Percentiles rank a stretch among this genome's conserved stretches.
phyloP scores from a whole-genome alignment of 2,113 vertebrate genomes.

The Noctilio leporinus region DNA sequence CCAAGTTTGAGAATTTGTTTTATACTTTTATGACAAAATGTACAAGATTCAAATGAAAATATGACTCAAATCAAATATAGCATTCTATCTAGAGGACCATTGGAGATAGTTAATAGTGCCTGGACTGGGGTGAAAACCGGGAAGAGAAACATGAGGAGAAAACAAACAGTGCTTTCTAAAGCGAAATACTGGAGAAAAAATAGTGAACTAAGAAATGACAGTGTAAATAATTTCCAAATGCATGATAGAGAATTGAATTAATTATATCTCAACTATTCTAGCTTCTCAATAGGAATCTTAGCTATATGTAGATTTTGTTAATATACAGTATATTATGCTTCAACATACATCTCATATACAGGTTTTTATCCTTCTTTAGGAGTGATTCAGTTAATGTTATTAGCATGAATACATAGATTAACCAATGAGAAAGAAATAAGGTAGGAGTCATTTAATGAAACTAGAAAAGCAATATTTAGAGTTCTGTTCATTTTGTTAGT shows the following conservation, averaged over 20 bases:
- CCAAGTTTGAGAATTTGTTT: slow-evolving; percentile 33
- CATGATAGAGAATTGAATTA: not conserved
- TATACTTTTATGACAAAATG: slow-evolving; percentile 13
- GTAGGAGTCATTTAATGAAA: not conserved
- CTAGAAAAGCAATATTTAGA: not conserved
- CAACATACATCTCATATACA: not conserved
- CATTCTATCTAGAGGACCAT: not conserved
- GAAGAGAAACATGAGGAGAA: not conserved
- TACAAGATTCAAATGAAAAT: not conserved
- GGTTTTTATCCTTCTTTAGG: not conserved
- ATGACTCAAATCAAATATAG: not conserved
- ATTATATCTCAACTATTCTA: not conserved
- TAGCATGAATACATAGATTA: not conserved
- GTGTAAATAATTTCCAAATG: not conserved
- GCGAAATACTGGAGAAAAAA: not conserved
- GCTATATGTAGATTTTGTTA: not conserved
- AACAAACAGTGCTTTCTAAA: not conserved
- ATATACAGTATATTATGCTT: not conserved
- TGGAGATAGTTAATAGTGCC: not conserved
- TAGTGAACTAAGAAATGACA: not conserved
- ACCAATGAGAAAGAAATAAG: not conserved
- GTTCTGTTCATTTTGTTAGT: not conserved
- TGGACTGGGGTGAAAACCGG: not conserved
- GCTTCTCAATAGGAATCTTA: not conserved
- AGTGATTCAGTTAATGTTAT: slow-evolving; percentile 6